Evolutionary conservation across 2,888 invertebrate genomes (phyloP), one percentile per base, ranked within the genome.

Genomic region (Drosophila putrida): DNA sequence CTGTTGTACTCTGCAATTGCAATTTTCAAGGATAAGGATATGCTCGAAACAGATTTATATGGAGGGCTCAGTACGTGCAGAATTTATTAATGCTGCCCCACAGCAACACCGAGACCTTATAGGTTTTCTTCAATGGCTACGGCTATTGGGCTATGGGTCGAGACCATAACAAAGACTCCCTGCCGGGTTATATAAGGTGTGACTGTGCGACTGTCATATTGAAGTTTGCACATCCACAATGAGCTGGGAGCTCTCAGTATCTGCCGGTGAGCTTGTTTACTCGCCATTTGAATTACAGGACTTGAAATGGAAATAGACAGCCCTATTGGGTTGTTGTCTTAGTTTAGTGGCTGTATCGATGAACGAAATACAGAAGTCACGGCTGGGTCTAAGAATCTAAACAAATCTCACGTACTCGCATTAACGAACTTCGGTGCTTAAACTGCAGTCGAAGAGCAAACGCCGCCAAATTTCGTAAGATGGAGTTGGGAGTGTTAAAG

Each of bases 21-120:
- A 89, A 81, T 90, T 90, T 88, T 90, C 90, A 90, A 90, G 90
- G 89, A 89, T 76, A 76, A 62, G 73, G 58, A 55, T 89, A 82
- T 82, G 82, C 82, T 82, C 82, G 82, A 84, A 84, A 78, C 81
- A 80, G 81, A 83, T 87, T 88, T 86, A 80, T 82, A 82, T 77
- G 69, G 71, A 70, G 75, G 87, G 75, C 78, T 76, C 73, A 80
- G 74, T 88, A 89, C 81, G 87, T 87, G 85, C 80, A 60, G 53
- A 81, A 86, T 85, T 83, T 89, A 89, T 88, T 88, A 88, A 88
- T 88, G 78, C 70, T 62, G 57, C 43, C 53, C 57, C 41, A 15
- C 59, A 69, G 62, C 36, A 61, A 33, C 50, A 6, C n/a, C 49
- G 41, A 62, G 49, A 33, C 39, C 44, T 65, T 43, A 46, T 36